These are phyloP conservation scores for Anthopleura sola DNA, from an alignment of 64 coral and sea anemone genomes.

Conservation along the genomic window DNA sequence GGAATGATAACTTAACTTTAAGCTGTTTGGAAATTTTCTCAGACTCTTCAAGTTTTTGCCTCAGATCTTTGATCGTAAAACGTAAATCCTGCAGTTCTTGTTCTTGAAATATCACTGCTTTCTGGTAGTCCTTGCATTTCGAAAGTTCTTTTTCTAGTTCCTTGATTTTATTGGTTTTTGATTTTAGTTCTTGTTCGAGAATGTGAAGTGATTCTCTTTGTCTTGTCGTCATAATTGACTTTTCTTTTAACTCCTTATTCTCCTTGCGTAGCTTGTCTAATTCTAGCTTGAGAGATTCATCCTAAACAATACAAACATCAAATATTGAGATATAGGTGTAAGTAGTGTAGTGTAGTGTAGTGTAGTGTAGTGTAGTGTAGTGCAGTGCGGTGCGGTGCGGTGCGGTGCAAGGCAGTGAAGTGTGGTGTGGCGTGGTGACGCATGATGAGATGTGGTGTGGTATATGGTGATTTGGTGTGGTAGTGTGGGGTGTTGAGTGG, in stretches of 20 bases:
- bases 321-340: background rate
- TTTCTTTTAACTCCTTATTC: constrained; percentile 58
- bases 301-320: background rate
- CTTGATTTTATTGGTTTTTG: constrained; percentile 70
- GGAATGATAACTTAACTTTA: constrained; percentile 50
- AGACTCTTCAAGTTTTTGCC: constrained; percentile 59
- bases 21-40: constrained; percentile 70
- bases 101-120: constrained; percentile 85
- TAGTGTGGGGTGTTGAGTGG: too few relatives aligned
- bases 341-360: too few relatives aligned
- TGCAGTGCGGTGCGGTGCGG: too few relatives aligned
- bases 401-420: too few relatives aligned
- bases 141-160: constrained; percentile 72
- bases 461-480: too few relatives aligned
- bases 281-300: constrained; percentile 50
- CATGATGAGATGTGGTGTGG: too few relatives aligned
- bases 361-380: too few relatives aligned
- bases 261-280: constrained; percentile 77
- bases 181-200: constrained; percentile 73
- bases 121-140: constrained; percentile 76
- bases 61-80: constrained; percentile 55
- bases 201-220: constrained; percentile 62
- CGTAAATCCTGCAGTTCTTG: constrained; percentile 77
- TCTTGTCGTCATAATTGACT: constrained; percentile 14
- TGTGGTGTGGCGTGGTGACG: too few relatives aligned